Percentiles rank a stretch among this genome's conserved stretches.
phyloP scores from a whole-genome alignment of 2,113 vertebrate species.

The Nyctibius bracteatus region DNA sequence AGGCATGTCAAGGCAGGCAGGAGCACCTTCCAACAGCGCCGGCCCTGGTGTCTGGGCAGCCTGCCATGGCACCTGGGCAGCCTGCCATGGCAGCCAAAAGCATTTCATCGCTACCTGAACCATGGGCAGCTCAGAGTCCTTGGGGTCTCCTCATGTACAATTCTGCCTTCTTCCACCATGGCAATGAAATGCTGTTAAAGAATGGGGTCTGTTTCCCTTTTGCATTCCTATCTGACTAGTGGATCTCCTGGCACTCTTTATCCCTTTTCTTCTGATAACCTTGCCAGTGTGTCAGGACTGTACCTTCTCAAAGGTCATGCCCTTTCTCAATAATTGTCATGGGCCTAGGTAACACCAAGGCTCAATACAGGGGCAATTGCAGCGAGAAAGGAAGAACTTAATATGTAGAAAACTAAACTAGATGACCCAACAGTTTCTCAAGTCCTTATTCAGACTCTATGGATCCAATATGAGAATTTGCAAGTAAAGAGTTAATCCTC shows the following conservation, averaged over 20 bases:
- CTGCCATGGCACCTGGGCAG: neutral
- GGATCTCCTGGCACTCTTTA: neutral
- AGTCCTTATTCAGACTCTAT: neutral
- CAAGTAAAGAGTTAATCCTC: neutral
- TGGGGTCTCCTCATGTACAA: fast-evolving
- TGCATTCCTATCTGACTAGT: neutral
- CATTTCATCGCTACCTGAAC: neutral
- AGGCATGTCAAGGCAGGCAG: neutral
- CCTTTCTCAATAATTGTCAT: neutral
- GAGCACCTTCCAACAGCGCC: neutral
- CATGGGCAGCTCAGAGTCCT: neutral
- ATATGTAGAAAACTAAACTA: neutral
- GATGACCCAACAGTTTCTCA: neutral
- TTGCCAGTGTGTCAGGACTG: neutral
- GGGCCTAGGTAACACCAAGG: neutral
- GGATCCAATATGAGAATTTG: neutral
- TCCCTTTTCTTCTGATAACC: neutral
- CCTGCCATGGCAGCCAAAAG: fast-evolving
- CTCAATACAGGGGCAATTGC: neutral
- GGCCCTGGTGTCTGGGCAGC: neutral
- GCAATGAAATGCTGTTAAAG: neutral
- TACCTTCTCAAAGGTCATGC: neutral
- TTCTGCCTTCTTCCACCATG: neutral
- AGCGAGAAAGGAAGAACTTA: neutral
- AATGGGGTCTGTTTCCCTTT: neutral